These are phyloP conservation scores for Scaptomyza pallida DNA, from an alignment of 1,140 invertebrate genomes.

Conservation along the genomic window DNA sequence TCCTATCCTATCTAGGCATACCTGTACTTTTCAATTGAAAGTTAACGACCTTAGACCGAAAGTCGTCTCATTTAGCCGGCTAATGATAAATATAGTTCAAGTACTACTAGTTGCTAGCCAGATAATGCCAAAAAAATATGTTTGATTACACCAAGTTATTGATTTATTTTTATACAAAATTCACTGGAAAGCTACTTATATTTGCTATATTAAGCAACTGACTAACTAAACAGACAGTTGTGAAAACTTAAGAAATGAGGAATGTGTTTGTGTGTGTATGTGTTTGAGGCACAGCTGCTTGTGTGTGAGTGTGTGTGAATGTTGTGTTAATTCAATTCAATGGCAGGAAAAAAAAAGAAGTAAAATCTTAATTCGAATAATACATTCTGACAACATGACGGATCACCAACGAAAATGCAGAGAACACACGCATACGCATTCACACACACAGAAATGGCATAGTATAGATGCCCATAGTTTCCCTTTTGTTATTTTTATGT, in stretches of 20 bases:
- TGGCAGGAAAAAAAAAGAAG: conserved; percentile 77
- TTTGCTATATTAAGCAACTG: conserved; percentile 27
- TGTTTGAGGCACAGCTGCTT: conserved; percentile 39
- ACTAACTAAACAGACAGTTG: conserved; percentile 30
- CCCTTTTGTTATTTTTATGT: conserved; percentile 63
- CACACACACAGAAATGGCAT: conserved; percentile 9
- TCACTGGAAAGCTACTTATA: conserved; percentile 22
- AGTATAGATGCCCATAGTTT: conserved; percentile 70
- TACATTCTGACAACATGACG: conserved; percentile 83
- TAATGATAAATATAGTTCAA: conserved; percentile 21
- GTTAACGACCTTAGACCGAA: conserved; percentile 1
- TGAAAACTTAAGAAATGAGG: neutral
- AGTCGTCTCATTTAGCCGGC: conserved; percentile 4
- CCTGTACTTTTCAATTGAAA: conserved; percentile 2
- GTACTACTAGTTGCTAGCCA: conserved; percentile 12
- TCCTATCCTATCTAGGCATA: neutral
- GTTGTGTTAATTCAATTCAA: conserved; percentile 82
- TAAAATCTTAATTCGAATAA: conserved; percentile 84
- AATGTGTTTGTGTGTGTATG: conserved; percentile 39
- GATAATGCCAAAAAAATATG: conserved; percentile 14
- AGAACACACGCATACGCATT: conserved; percentile 36
- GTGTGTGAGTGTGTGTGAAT: conserved; percentile 33
- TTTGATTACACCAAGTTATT: conserved; percentile 29
- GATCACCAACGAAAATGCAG: conserved; percentile 82
- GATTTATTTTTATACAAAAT: conserved; percentile 40